A percentile compares a stretch with the other conserved stretches of the same genome.
Evolutionary conservation across 2,888 invertebrate species (phyloP).

Genomic region (Linyphia triangularis): DNA sequence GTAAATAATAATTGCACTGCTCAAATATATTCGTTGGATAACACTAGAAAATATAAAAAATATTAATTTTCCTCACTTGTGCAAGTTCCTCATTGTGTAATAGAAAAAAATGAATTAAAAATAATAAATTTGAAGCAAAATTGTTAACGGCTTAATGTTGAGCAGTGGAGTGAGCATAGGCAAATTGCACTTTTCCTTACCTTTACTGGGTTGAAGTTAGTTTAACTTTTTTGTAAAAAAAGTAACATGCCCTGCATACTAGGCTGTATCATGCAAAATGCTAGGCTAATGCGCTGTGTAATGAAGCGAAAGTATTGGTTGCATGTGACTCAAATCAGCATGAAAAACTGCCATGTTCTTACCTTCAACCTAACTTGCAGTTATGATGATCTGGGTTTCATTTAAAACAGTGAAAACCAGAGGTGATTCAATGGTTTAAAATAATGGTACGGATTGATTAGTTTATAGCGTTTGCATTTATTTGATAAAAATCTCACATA

Average conservation of each 20-base stretch:
- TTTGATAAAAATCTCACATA: too few species aligned
- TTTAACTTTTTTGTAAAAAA: slow-evolving; percentile 5
- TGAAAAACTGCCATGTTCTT: slow-evolving; percentile 72
- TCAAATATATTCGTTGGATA: too few species aligned
- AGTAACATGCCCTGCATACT: slow-evolving; percentile 49
- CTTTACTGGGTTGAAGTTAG: too few species aligned
- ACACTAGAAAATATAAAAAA: background rate
- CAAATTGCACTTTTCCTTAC: background rate
- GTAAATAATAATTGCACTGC: too few species aligned
- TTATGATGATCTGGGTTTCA: slow-evolving; percentile 64
- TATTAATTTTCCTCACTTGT: background rate
- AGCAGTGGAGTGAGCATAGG: background rate
- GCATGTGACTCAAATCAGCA: slow-evolving; percentile 45
- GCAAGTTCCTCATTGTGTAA: too few species aligned
- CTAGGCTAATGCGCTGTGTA: slow-evolving; percentile 40
- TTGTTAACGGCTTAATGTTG: background rate
- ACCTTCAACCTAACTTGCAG: slow-evolving; percentile 59
- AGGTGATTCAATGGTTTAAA: too few species aligned
- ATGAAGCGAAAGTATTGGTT: slow-evolving; percentile 51
- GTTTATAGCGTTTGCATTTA: too few species aligned
- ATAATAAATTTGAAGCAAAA: background rate
- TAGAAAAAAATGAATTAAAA: too few species aligned
- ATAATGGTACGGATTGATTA: too few species aligned
- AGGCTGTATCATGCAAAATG: slow-evolving; percentile 56
- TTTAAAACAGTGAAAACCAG: background rate